A percentile compares a stretch with the other conserved stretches of the same genome.
Evolutionary conservation across 2,888 invertebrate genomes (phyloP).

Genomic region (Girardia tigrina): DNA sequence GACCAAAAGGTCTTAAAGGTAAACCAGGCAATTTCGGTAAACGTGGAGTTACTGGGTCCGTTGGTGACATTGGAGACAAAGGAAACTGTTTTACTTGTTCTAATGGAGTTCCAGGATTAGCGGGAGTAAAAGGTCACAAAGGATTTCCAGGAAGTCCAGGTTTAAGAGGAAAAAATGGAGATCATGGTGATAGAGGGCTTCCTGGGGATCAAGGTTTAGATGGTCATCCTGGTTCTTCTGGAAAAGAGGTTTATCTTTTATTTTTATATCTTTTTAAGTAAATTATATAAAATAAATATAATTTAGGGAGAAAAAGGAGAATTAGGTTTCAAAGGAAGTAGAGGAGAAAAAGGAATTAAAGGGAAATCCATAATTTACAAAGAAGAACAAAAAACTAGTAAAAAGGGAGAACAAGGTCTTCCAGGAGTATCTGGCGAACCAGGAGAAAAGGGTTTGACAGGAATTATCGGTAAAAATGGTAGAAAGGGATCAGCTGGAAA

Average conservation of each 20-base stretch:
- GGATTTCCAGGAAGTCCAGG: not conserved
- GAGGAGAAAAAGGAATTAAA: not conserved
- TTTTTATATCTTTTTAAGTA: too few relatives aligned
- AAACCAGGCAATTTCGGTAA: not conserved
- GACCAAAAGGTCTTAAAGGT: not conserved
- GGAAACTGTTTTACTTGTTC: not conserved
- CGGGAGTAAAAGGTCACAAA: not conserved
- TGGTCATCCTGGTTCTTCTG: not conserved
- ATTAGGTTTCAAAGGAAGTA: not conserved
- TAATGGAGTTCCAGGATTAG: not conserved
- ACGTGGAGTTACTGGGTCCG: not conserved
- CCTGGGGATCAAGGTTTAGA: conserved; percentile 20
- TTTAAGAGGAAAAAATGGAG: not conserved
- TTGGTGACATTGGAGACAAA: not conserved
- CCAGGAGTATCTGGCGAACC: not conserved
- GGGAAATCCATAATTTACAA: not conserved
- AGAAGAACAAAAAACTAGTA: not conserved
- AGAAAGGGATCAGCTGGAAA: not conserved
- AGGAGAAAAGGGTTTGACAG: not conserved
- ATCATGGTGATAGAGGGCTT: not conserved
- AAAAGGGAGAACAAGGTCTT: not conserved
- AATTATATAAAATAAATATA: too few relatives aligned
- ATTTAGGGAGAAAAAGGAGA: not conserved
- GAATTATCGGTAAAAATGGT: not conserved
- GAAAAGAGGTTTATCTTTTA: not conserved